Evolutionary conservation across 1,140 invertebrate species (phyloP), one percentile per base, ranked within the genome.

Genomic region (Dendroctonus valens): DNA sequence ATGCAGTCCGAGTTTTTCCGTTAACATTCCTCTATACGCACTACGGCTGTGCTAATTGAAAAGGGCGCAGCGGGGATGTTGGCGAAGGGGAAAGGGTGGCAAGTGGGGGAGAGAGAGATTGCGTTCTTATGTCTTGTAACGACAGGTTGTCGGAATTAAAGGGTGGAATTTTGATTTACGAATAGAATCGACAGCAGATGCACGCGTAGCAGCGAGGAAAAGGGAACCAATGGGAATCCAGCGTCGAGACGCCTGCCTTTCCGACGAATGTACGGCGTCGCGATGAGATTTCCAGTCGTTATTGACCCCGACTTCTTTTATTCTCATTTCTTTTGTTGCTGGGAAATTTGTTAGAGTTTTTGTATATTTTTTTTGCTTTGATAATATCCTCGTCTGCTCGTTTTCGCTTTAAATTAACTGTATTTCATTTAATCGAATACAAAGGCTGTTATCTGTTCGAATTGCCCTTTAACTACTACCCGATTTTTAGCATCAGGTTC

Each of bases 151-250:
- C 68, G 68, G 58, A 69, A 72, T 60, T 69, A 70, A 72, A 73
- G 74, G 74, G 72, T 75, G 72, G 74, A 72, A 75, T 75, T 76
- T 76, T 76, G 75, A 76, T 76, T 76, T 76, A 76, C 75, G 75
- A 76, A 76, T 76, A 71, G 75, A 73, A 76, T 76, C 73, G 75
- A 74, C 75, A 75, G 71, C 72, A 72, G 71, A 76, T 74, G 72
- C 75, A 70, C 68, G 69, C 72, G 64, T 69, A 67, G 67, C 70
- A 67, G 73, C 69, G 73, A 72, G 68, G 68, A 67, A 48, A 41
- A 62, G 60, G 53, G 59, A 62, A 61, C 73, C 75, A 75, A 76
- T 75, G 69, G 72, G 71, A 70, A 12, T 65, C 64, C 57, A 68
- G 72, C 68, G 66, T 68, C 65, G 65, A 59, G 39, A 51, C 65